These are phyloP conservation scores for Ormyrus rosae DNA, from an alignment of 2,888 invertebrate genomes.

Conservation along the genomic window DNA sequence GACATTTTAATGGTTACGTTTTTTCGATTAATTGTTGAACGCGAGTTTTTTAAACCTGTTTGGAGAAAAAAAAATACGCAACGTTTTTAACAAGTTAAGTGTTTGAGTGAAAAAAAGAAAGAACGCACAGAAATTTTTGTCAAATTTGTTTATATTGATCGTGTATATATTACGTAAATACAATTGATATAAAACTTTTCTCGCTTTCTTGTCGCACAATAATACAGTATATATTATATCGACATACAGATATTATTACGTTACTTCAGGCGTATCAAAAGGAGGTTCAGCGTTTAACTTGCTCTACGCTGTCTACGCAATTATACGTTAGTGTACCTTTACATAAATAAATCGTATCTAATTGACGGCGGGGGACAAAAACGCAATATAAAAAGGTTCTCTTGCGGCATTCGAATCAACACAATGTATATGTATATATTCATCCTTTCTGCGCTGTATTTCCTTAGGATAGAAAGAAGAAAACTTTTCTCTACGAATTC, in stretches of 20 bases:
- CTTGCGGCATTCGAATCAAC: constrained; percentile 31
- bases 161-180: constrained; percentile 71
- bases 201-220: constrained; percentile 63
- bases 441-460: constrained; percentile 17
- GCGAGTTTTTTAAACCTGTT: not conserved
- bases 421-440: constrained; percentile 20
- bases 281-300: constrained; percentile 57
- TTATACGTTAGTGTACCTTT: constrained; percentile 26
- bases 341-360: constrained; percentile 52
- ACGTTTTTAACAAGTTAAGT: no score
- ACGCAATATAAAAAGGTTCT: constrained; percentile 51
- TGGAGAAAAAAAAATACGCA: not conserved
- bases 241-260: constrained; percentile 62
- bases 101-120: not conserved
- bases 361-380: constrained; percentile 51
- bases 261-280: constrained; percentile 67
- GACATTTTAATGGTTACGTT: no score
- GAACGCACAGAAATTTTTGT: not conserved
- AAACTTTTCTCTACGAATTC: constrained; percentile 27
- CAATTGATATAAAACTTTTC: constrained; percentile 71
- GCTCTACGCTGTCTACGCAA: constrained; percentile 13
- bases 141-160: constrained; percentile 40
- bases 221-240: constrained; percentile 58
- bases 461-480: constrained; percentile 35
- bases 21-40: no score